Evolutionary conservation across 2,113 vertebrate species (phyloP).

Genomic region (Bos indicus): DNA sequence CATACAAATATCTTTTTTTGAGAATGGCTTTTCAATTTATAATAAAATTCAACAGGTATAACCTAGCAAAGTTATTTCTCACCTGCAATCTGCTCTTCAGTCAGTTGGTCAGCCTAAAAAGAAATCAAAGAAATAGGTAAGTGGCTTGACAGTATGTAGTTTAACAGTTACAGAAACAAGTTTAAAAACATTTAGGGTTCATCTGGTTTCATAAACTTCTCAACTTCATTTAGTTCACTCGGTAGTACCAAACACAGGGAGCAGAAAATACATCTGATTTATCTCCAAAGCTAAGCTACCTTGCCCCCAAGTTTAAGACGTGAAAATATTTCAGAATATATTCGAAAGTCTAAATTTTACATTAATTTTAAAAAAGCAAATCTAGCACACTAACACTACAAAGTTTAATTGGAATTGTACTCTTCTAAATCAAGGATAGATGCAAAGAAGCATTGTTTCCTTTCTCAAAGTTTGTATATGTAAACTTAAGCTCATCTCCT

Average conservation of each 20-base stretch:
- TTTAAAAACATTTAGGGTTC: background rate
- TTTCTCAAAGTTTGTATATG: background rate
- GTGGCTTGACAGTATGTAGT: background rate
- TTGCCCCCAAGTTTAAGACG: background rate
- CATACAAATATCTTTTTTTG: background rate
- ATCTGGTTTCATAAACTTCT: background rate
- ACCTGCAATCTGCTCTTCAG: constrained; percentile 99
- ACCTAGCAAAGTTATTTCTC: constrained; percentile 72
- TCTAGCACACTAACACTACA: background rate
- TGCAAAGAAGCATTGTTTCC: background rate
- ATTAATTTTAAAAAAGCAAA: background rate
- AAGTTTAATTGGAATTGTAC: background rate
- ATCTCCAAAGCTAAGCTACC: background rate
- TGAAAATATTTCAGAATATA: background rate
- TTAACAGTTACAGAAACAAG: constrained; percentile 12
- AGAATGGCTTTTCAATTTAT: background rate
- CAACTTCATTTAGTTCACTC: background rate
- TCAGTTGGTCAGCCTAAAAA: constrained; percentile 97
- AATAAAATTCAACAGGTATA: background rate
- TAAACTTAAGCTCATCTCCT: background rate
- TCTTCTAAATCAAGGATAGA: background rate
- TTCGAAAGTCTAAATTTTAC: background rate
- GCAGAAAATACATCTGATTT: background rate
- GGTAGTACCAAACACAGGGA: background rate
- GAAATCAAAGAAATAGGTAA: constrained; percentile 47